Evolutionary conservation across 2,888 invertebrate genomes (phyloP), one percentile per base, ranked within the genome.

Genomic region (Frankliniella fusca): DNA sequence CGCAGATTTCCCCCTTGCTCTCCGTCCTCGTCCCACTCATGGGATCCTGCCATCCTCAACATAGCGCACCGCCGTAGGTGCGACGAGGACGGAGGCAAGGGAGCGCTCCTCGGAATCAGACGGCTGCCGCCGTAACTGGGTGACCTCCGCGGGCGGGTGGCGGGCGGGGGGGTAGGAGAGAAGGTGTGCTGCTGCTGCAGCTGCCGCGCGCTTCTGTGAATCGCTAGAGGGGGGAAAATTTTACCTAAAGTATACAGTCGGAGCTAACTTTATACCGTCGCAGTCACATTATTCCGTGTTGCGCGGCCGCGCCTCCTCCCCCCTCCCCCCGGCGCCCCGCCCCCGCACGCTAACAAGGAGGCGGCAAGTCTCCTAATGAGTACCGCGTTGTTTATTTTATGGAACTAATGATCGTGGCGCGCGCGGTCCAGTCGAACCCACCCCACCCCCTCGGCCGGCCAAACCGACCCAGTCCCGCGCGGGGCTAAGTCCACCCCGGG

Each of bases 371-470:
- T 23, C 70, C 27, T 76, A 76, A 76, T 76, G 70, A 76, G 27
- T 76, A 27, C 70, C 70, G 27, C 70, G 27, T 76, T 76, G 70
- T 76, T 76, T 27, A 76, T 76, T 76, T 76, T 23, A 76, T 76
- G 70, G 27, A 76, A 76, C 70, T 76, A 76, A 76, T 76, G 70
- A 76, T 76, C 70, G 27, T 27, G 27, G 70, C 70, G 23, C 50
- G 70, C 27, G 70, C 27, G 70, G 70, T 76, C 8, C 61, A n/a
- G 54, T 11, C 38, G 38, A 38, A 38, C 38, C 2, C 38, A 38
- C 38, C 38, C 38, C 38, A 3, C 38, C 38, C 38, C 38, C 3
- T 5, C 38, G 38, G 38, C 38, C 38, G 38, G 38, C 38, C 38
- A 2, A n/a, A n/a, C n/a, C n/a, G n/a, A n/a, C n/a, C n/a, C n/a